Base-by-base conservation (phyloP, 2,888 invertebrate genomes). In the Sesia apiformis region DNA sequence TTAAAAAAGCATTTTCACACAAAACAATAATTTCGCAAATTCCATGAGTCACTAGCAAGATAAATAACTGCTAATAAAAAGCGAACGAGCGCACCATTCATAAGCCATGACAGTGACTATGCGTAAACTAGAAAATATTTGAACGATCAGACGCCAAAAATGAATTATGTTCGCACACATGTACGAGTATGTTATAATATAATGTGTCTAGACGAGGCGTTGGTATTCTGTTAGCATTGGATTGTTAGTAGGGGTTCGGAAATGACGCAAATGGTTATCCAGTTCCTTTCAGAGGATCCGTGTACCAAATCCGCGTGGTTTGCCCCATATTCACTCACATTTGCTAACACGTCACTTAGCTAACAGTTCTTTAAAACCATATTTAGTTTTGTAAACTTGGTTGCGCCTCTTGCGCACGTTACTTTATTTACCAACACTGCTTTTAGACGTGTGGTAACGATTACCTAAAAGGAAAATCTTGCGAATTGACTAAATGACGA, bases 321-420 rank as follows among this genome's bases (percentile, higher is more conserved):
- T 64, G 58, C 60, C 66, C 68, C 63, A 55, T 59, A 59, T 61
- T 69, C 75, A 76, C 75, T 76, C 69, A 66, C 66, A 79, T 77
- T 77, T 69, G 70, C 65, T 56, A 60, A 66, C 62, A 62, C 60
- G 62, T 70, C 62, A 66, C 57, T 57, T 53, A 58, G 57, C 62
- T 58, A 60, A 66, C 62, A 56, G 58, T 23, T 41, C 40, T 49
- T 51, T n/a, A 39, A 55, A 52, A 41, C 63, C 66, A 58, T 65
- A 63, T 63, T 57, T 58, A 63, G 66, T 60, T 60, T 40, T 61
- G 52, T 58, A 64, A 64, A 66, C 53, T 62, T 51, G 51, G 38
- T 40, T 38, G 23, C 50, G 39, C 52, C 54, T 54, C 57, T 54
- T 53, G 55, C 61, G 55, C 55, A 56, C 54, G 53, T 56, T 7